Base-by-base conservation (phyloP, 1,140 invertebrate species). In the Formica exsecta region DNA sequence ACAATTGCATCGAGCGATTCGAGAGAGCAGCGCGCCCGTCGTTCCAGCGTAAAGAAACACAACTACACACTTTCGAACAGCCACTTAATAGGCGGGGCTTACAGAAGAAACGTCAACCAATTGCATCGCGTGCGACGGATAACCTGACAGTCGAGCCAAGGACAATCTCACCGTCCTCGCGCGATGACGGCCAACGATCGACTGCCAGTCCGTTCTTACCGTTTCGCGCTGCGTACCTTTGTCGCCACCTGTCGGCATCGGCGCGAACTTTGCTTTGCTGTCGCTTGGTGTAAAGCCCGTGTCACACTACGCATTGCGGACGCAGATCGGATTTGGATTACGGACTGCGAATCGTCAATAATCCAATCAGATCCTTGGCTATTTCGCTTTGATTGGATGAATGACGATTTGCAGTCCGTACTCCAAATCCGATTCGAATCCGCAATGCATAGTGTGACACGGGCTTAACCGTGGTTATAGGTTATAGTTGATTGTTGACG, bases 51-150 rank as follows among this genome's bases (percentile, higher is more conserved):
- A 92, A 92, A 89, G 91, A 93, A 94, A 94, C 91, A 92, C 92
- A 92, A 93, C 91, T 93, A 94, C 91, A 94, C 92, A 94, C 94
- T 95, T 94, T 94, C 93, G 89, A 94, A 94, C 92, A 89, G 92
- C 92, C 92, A 93, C 93, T 91, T 92, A 91, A 91, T 93, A 94
- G 94, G 94, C 93, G 94, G 94, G 91, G 93, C 90, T 92, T 90
- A 70, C 90, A 84, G 83, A 86, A 87, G 68, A 86, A 79, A 66
- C 77, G 61, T 74, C 36, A 73, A 75, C 93, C 93, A 94, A 94
- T 94, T 84, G 65, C 84, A 75, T 70, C 51, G 57, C 51, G 22
- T 25, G 75, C 48, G 0, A 54, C 22, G 25, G 44, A 64, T 74
- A 90, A 75, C 44, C 44, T 75, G 62, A 66, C 44, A 57, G n/a